Evolutionary conservation across 2,888 invertebrate genomes (phyloP).

Genomic region (Ennomos erosarius): DNA sequence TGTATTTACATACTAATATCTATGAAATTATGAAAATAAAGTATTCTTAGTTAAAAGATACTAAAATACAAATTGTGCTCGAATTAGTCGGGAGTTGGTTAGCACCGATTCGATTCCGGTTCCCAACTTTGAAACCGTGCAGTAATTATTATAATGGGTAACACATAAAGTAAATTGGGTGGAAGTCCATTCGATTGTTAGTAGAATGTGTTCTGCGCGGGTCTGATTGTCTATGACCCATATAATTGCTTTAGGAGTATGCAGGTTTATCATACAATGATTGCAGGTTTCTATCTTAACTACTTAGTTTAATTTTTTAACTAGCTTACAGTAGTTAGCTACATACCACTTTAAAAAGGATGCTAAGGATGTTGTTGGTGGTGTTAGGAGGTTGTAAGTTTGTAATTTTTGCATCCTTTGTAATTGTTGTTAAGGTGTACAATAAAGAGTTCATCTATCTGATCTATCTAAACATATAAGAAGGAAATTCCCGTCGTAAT

Average conservation of each 20-base stretch:
- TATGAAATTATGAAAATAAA: conserved; percentile 9
- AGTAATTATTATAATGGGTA: conserved; percentile 78
- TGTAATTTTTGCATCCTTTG: too few relatives aligned
- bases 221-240: conserved; percentile 49
- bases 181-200: conserved; percentile 71
- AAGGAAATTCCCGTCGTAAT: too few relatives aligned
- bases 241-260: conserved; percentile 50
- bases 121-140: conserved; percentile 65
- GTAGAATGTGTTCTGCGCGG: conserved; percentile 60
- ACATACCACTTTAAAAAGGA: too few relatives aligned
- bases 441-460: too few relatives aligned
- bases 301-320: background rate
- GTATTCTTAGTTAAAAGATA: conserved; percentile 50
- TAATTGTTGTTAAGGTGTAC: too few relatives aligned
- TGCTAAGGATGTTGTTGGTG: too few relatives aligned
- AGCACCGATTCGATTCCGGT: conserved; percentile 53
- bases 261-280: conserved; percentile 18
- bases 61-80: conserved; percentile 56
- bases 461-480: too few relatives aligned
- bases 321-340: background rate
- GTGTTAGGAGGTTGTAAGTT: too few relatives aligned
- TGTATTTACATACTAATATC: too few relatives aligned
- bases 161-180: conserved; percentile 74
- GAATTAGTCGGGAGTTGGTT: conserved; percentile 52
- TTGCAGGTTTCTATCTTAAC: conserved; percentile 11